These are phyloP conservation scores for Craterocephalus amniculus DNA, from an alignment of 2,797 vertebrate species.

Conservation along the genomic window DNA sequence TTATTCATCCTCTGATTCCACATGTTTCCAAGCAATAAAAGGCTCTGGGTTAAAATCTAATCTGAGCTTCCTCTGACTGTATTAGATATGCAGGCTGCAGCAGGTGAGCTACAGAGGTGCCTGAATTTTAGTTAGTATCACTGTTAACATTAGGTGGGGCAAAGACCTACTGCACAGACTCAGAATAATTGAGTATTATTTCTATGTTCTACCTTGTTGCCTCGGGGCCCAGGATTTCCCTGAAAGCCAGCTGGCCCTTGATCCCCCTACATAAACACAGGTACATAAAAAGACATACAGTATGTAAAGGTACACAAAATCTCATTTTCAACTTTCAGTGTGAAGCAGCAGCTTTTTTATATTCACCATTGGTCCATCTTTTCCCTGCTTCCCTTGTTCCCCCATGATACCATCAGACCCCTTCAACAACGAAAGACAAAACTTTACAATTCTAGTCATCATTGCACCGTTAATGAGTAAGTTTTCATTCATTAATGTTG, in stretches of 20 bases:
- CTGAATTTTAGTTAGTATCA: background rate
- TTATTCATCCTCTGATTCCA: background rate
- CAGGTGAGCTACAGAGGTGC: no score
- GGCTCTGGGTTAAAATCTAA: background rate
- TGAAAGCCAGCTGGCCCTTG: slow-evolving; percentile 71
- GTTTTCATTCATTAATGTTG: background rate
- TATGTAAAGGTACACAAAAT: background rate
- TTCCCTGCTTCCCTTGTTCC: slow-evolving; percentile 79
- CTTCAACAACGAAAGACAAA: slow-evolving; percentile 51
- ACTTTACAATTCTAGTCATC: background rate
- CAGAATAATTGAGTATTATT: background rate
- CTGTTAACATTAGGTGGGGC: background rate
- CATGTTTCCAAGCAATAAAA: background rate
- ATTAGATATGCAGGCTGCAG: background rate
- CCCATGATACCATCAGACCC: slow-evolving; percentile 81
- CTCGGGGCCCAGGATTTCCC: slow-evolving; percentile 73
- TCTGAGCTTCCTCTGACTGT: background rate
- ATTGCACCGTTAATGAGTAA: background rate
- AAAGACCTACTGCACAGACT: background rate
- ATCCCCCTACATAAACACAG: slow-evolving; percentile 67
- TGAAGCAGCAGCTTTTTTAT: background rate
- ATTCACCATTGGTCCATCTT: slow-evolving; percentile 80
- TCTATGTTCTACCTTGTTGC: slow-evolving; percentile 74
- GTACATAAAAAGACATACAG: background rate
- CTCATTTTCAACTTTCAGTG: background rate